Conservation (phyloP, 2,888 invertebrate species). For the Drosophila tripunctata region DNA sequence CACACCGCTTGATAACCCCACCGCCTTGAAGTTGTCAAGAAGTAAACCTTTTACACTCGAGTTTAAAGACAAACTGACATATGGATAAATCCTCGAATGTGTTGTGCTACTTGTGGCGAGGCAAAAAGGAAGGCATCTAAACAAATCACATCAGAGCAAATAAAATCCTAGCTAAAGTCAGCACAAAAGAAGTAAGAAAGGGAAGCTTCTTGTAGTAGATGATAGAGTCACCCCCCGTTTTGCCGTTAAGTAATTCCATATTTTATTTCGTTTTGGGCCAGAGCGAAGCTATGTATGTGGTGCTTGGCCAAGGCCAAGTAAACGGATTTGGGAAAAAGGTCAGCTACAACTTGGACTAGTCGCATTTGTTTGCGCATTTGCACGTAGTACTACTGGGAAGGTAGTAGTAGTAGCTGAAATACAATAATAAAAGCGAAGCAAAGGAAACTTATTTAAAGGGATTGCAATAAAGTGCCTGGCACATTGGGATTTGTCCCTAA, state of each 20-base stretch:
- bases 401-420: constrained; percentile 39
- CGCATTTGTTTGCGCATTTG: constrained; percentile 66
- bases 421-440: not conserved
- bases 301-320: constrained; percentile 38
- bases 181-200: constrained; percentile 65
- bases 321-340: constrained; percentile 45
- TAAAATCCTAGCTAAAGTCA: constrained; percentile 62
- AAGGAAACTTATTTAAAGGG: constrained; percentile 75
- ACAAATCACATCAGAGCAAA: constrained; percentile 77
- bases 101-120: not conserved
- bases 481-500: constrained; percentile 74
- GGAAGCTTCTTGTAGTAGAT: too few species aligned
- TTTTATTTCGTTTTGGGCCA: constrained; percentile 65
- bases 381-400: constrained; percentile 45
- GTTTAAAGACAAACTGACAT: constrained; percentile 70
- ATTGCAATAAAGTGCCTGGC: constrained; percentile 80
- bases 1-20: not conserved
- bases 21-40: not conserved
- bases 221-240: constrained; percentile 24
- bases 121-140: constrained; percentile 40
- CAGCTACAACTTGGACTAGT: constrained; percentile 13
- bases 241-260: constrained; percentile 77
- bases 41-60: constrained; percentile 60
- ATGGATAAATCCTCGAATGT: constrained; percentile 27
- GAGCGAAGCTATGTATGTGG: constrained; percentile 23